Evolutionary conservation across 2,113 vertebrate species (phyloP).

Genomic region (Peromyscus leucopus): DNA sequence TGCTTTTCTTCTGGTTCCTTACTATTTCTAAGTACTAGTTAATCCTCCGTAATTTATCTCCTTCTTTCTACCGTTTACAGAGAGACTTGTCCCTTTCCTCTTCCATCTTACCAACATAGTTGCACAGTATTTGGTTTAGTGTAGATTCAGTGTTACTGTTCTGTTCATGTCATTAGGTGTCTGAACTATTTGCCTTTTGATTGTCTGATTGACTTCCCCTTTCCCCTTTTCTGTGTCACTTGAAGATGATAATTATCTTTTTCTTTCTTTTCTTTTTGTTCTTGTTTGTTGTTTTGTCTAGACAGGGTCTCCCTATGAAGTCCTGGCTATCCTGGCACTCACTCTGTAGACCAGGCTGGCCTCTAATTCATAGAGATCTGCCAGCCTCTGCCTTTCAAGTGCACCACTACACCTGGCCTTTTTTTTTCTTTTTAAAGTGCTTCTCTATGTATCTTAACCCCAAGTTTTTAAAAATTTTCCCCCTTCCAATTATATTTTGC

Average conservation of each 20-base stretch:
- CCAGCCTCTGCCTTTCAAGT: background rate
- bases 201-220: slow-evolving; percentile 25
- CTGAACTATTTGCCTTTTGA: background rate
- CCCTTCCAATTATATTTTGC: background rate
- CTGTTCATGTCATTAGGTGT: slow-evolving; percentile 29
- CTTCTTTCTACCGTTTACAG: background rate
- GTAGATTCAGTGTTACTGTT: slow-evolving; percentile 25
- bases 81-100: background rate
- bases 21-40: slow-evolving; percentile 55
- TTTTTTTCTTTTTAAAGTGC: background rate
- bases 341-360: background rate
- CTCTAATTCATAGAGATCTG: too few species aligned
- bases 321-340: background rate
- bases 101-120: background rate
- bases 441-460: background rate
- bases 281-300: background rate
- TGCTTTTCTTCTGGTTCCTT: slow-evolving; percentile 18
- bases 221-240: slow-evolving; percentile 55
- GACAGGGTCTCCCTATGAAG: background rate
- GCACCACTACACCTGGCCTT: background rate
- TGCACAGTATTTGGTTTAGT: slow-evolving; percentile 1
- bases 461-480: background rate
- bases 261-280: background rate
- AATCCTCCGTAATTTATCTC: background rate
- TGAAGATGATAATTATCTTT: background rate